A percentile compares a stretch with the other conserved stretches of the same genome.
phyloP scores from a whole-genome alignment of 2,113 vertebrate genomes.

The Mobula hypostoma region DNA sequence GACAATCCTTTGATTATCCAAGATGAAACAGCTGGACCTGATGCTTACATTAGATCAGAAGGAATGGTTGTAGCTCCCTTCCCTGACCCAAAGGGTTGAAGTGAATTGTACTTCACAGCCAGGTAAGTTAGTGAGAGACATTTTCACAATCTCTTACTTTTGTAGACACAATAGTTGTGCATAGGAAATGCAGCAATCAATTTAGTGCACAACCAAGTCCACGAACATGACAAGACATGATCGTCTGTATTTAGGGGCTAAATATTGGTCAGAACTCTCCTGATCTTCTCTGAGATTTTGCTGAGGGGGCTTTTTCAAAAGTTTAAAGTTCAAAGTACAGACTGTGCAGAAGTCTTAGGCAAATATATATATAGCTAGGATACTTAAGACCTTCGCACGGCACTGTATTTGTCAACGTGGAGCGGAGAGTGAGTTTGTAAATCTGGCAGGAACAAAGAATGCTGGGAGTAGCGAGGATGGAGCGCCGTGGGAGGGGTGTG shows the following conservation, averaged over 20 bases:
- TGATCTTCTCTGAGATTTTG: neutral
- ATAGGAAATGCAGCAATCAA: neutral
- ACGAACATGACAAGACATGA: neutral
- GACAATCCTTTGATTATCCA: neutral
- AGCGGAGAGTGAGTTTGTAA: no score
- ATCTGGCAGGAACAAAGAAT: no score
- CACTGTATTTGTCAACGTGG: no score
- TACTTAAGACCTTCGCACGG: no score
- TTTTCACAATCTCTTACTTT: neutral
- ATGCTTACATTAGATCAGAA: neutral
- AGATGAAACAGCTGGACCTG: neutral
- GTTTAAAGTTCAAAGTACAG: no score
- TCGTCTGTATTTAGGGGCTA: neutral
- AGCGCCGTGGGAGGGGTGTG: no score
- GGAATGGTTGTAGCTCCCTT: neutral
- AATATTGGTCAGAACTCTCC: neutral
- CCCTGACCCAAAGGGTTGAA: neutral
- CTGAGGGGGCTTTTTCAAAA: neutral
- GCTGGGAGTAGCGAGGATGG: no score
- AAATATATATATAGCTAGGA: no score
- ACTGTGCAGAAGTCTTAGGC: no score
- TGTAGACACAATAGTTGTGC: neutral
- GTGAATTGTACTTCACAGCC: neutral
- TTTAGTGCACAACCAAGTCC: neutral
- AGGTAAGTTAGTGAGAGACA: neutral